Base-by-base conservation (phyloP, 2,113 vertebrate genomes). In the Ciconia boyciana region DNA sequence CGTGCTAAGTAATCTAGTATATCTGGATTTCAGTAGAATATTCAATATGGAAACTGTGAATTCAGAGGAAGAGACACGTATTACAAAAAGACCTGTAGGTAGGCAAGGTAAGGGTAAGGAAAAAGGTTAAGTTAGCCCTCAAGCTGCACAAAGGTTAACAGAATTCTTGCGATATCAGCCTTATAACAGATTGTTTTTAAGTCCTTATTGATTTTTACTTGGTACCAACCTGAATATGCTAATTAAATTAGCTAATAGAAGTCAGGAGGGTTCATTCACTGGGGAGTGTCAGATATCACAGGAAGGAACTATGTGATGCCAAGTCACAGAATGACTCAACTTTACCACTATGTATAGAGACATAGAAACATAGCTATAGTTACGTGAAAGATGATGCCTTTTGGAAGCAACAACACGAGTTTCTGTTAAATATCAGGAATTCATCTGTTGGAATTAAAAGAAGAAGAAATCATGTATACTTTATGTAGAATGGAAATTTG, bases 331-430 rank as follows among this genome's bases (percentile, higher is more conserved):
- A 43, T 2, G 26, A 20, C 54, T 87, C 39, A 2, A 2, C 43
- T 69, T 21, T 4, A 4, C 57, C 71, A 12, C 61, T 36, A 0
- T 0, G 3, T 3, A 9, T 41, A 15, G n/a, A 57, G 31, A 41
- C 36, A 25, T 2, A 57, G 12, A 82, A 26, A 28, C 10, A 6
- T 2, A 4, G 1, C n/a, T 72, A 22, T 5, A 41, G 39, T 0
- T 8, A 1, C 49, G 54, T 17, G n/a, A 81, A 26, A 48, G n/a
- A 24, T 32, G 21, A 1, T 74, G 72, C 14, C 85, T 43, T 32
- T 28, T 5, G 32, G 18, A 80, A 81, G 12, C 21, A 69, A 9
- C 32, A 52, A 6, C 16, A 9, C 19, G 48, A 69, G 71, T 48
- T n/a, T 24, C 75, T 72, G 26, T 28, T 86, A 60, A 80, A 52